Evolutionary conservation across 23 tunicate genomes (phyloP).

Genomic region (Ascidia mentula): DNA sequence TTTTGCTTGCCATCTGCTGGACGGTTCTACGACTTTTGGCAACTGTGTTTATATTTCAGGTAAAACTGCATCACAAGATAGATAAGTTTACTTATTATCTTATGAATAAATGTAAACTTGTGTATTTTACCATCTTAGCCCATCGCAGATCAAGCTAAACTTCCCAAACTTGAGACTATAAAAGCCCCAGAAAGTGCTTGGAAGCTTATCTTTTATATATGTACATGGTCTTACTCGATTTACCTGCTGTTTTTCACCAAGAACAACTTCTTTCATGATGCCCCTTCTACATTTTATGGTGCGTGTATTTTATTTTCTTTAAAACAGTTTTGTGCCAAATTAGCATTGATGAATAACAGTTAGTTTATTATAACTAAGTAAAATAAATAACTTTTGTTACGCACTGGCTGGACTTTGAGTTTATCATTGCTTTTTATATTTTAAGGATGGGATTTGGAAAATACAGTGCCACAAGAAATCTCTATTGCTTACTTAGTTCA

Average conservation of each 20-base stretch:
- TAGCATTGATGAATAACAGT: too few relatives aligned
- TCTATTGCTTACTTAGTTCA: constrained; percentile 77
- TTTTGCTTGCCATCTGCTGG: constrained; percentile 47
- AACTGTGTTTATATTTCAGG: constrained; percentile 35
- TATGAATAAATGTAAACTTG: background rate
- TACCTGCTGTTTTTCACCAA: constrained; percentile 68
- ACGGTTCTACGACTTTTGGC: constrained; percentile 21
- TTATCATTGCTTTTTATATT: constrained; percentile 8
- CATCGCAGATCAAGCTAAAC: constrained; percentile 19
- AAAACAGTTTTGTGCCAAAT: too few relatives aligned
- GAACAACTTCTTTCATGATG: constrained; percentile 62
- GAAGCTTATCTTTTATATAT: constrained; percentile 68
- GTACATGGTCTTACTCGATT: constrained; percentile 78
- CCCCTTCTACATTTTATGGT: constrained; percentile 64
- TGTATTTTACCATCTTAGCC: constrained; percentile 52
- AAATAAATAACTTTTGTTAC: too few relatives aligned
- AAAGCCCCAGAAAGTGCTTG: constrained; percentile 95
- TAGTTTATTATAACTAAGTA: too few relatives aligned
- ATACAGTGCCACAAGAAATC: constrained; percentile 61
- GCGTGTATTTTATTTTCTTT: too few relatives aligned
- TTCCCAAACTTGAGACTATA: constrained; percentile 30
- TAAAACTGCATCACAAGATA: background rate
- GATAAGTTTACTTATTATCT: background rate
- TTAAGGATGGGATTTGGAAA: constrained; percentile 58
- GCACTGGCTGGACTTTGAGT: too few relatives aligned